A percentile compares a stretch with the other conserved stretches of the same genome.
Conservation (phyloP, 2,888 invertebrate genomes). For the Synergus laeviventris region DNA sequence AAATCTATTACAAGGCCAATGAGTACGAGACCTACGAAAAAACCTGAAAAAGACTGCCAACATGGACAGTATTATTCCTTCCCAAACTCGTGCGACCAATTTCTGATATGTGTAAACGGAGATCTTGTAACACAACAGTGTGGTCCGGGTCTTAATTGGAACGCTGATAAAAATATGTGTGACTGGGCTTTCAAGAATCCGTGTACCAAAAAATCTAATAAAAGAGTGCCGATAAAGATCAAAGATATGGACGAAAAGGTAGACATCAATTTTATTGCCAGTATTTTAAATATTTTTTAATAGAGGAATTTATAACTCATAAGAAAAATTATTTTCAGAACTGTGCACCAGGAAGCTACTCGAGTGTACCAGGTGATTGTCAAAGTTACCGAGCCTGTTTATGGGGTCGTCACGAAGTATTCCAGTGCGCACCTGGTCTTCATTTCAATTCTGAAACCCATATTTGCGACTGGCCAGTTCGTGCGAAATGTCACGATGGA, state of each 20-base stretch:
- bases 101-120: conserved; percentile 87
- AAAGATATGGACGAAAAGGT: conserved; percentile 43
- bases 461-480: conserved; percentile 87
- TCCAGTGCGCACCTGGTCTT: conserved; percentile 86
- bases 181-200: conserved; percentile 83
- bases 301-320: neutral
- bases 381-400: conserved; percentile 86
- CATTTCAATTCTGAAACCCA: conserved; percentile 83
- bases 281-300: conserved; percentile 2
- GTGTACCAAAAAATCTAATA: conserved; percentile 59
- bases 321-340: conserved; percentile 48
- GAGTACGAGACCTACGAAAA: conserved; percentile 51
- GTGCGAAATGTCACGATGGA: conserved; percentile 79
- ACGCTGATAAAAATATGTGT: conserved; percentile 82
- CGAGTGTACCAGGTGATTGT: conserved; percentile 81
- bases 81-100: conserved; percentile 83
- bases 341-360: conserved; percentile 67
- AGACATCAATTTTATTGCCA: neutral
- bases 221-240: conserved; percentile 49
- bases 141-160: conserved; percentile 87
- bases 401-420: conserved; percentile 86
- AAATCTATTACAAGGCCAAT: conserved; percentile 50
- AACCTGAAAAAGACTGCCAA: conserved; percentile 76
- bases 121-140: conserved; percentile 84
- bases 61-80: conserved; percentile 87